Conservation (phyloP, 1,140 invertebrate genomes). For the Drosophila ananassae region DNA sequence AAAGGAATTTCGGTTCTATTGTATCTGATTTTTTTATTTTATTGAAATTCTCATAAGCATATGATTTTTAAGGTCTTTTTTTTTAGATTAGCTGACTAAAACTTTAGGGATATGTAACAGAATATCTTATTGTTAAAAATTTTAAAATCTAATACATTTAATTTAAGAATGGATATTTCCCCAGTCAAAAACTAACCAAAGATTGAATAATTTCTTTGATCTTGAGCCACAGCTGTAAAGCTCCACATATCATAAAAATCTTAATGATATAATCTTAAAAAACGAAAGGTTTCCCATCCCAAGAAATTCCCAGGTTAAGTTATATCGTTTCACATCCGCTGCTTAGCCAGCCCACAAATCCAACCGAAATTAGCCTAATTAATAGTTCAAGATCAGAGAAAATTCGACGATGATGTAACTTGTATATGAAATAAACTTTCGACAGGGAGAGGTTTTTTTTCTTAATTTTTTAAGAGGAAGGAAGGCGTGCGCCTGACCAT, state of each 20-base stretch:
- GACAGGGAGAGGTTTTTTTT: conserved; percentile 1
- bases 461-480: conserved; percentile 21
- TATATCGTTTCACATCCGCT: conserved; percentile 49
- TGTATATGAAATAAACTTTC: conserved; percentile 21
- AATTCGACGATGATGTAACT: conserved; percentile 43
- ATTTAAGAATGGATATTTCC: too few relatives aligned
- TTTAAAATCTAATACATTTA: too few relatives aligned
- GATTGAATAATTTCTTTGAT: not conserved
- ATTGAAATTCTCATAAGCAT: conserved; percentile 16
- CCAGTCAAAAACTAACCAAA: too few relatives aligned
- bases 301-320: conserved; percentile 17
- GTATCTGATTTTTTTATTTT: conserved; percentile 8
- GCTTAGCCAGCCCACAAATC: conserved; percentile 49
- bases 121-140: not conserved
- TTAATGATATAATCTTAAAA: not conserved
- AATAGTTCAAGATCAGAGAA: conserved; percentile 57
- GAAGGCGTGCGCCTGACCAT: conserved; percentile 76
- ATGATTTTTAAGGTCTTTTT: conserved; percentile 8
- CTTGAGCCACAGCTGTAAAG: not conserved
- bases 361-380: conserved; percentile 59
- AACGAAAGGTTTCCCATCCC: conserved; percentile 23
- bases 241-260: conserved; percentile 1
- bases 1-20: conserved; percentile 26
- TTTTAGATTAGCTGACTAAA: not conserved
- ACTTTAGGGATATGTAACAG: not conserved